These are phyloP conservation scores for Cantharis nigra DNA, from an alignment of 2,888 invertebrate species.

Conservation along the genomic window DNA sequence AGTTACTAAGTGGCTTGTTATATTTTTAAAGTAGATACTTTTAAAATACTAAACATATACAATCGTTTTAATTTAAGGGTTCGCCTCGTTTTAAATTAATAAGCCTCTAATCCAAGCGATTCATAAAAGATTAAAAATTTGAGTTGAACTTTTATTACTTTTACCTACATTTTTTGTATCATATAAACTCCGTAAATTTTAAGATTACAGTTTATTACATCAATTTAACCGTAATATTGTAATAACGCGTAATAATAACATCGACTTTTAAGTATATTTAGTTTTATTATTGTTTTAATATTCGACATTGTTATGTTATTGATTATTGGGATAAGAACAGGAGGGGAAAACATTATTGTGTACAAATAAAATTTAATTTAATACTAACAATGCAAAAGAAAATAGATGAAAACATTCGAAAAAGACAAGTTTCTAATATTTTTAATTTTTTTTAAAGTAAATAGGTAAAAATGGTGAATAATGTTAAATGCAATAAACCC, in stretches of 20 bases:
- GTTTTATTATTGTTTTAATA: not conserved
- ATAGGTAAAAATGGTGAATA: too few relatives aligned
- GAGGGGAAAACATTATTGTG: not conserved
- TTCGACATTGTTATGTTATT: not conserved
- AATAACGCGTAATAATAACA: too few relatives aligned
- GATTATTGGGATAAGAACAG: too few relatives aligned
- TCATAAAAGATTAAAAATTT: not conserved
- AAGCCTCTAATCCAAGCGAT: not conserved
- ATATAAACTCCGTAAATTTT: not conserved
- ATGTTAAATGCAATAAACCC: too few relatives aligned
- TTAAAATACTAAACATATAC: not conserved
- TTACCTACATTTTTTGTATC: not conserved
- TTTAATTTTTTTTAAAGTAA: too few relatives aligned
- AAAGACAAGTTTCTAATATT: too few relatives aligned
- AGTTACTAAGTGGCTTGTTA: not conserved
- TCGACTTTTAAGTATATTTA: too few relatives aligned
- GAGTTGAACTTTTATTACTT: not conserved
- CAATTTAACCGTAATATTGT: not conserved
- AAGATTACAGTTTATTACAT: not conserved
- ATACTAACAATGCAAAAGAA: not conserved
- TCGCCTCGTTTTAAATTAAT: not conserved
- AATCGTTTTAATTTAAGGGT: not conserved
- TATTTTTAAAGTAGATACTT: not conserved
- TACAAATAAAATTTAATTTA: not conserved
- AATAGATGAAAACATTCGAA: too few relatives aligned